Base-by-base conservation (phyloP, 2,888 invertebrate genomes). In the Cataglyphis rosenhaueri region DNA sequence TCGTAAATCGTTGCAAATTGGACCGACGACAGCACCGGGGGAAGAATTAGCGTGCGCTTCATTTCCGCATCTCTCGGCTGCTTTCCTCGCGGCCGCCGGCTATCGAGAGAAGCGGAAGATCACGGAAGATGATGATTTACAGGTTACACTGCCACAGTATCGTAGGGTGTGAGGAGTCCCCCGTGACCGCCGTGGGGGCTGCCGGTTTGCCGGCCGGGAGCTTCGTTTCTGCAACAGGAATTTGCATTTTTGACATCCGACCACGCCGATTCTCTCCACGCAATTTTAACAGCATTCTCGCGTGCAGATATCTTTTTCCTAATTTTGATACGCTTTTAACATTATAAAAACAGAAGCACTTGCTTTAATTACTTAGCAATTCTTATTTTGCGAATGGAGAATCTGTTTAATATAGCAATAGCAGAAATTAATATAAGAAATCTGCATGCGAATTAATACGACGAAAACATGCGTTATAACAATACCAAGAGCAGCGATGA, bases 81-180 rank as follows among this genome's bases (percentile, higher is more conserved):
- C 32, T 86, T 82, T 85, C 78, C 64, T 71, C 78, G 18, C 81
- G 87, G 84, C 74, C 84, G 84, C 76, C 78, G 86, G 86, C 83
- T 85, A 64, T 85, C 86, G 85, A 87, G 89, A 90, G 89, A 85
- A 44, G 84, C 90, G 90, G 89, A 90, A 91, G 85, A 89, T 82
- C 87, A 87, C 87, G 88, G 84, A 86, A 84, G 89, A 86, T 76
- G 76, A 93, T 95, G 93, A 93, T 95, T 97, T 97, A 98, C 97
- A 98, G 96, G 96, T 98, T 98, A 98, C 98, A 98, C 98, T 98
- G 98, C 98, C 98, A 98, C 97, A 97, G 98, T 98, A 98, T 98
- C 98, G 98, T 98, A 98, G 97, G 98, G 97, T 98, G 98, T 97
- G 98, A 98, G 93, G 94, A 94, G 97, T 97, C 98, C 98, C 96